Evolutionary conservation across 2,888 invertebrate genomes (phyloP).

Genomic region (Pterostichus niger): DNA sequence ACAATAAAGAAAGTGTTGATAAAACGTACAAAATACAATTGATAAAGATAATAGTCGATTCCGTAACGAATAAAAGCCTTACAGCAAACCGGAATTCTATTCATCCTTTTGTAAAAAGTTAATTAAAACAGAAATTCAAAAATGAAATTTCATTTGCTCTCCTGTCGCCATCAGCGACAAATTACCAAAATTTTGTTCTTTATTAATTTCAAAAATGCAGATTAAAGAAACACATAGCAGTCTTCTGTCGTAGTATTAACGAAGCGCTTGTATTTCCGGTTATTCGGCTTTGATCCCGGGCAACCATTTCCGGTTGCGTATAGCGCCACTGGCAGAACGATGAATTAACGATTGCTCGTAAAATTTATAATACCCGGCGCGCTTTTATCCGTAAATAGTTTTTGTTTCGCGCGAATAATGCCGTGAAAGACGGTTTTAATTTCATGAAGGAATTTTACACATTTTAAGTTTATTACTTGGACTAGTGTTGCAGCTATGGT

Average conservation of each 20-base stretch:
- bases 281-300: slow-evolving; percentile 7
- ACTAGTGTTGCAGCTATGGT: neutral
- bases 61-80: neutral
- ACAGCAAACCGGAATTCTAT: neutral
- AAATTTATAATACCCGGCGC: slow-evolving; percentile 23
- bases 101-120: slow-evolving; percentile 15
- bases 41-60: too few relatives aligned
- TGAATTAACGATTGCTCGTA: slow-evolving; percentile 44
- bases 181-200: slow-evolving; percentile 26
- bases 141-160: neutral
- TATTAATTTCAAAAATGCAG: slow-evolving; percentile 31
- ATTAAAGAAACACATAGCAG: slow-evolving; percentile 22
- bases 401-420: slow-evolving; percentile 22
- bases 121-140: slow-evolving; percentile 18
- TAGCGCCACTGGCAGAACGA: slow-evolving; percentile 2
- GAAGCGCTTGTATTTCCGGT: slow-evolving; percentile 14
- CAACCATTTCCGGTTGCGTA: slow-evolving; percentile 11
- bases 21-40: too few relatives aligned
- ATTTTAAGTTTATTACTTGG: slow-evolving; percentile 17
- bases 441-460: slow-evolving; percentile 43
- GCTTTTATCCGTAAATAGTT: slow-evolving; percentile 38
- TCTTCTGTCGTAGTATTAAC: too few relatives aligned
- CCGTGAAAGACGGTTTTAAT: slow-evolving; percentile 28
- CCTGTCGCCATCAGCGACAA: slow-evolving; percentile 3
- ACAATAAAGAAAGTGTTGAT: too few relatives aligned